These are phyloP conservation scores for Epinephelus fuscoguttatus DNA, from an alignment of 2,113 vertebrate genomes.

Conservation along the genomic window DNA sequence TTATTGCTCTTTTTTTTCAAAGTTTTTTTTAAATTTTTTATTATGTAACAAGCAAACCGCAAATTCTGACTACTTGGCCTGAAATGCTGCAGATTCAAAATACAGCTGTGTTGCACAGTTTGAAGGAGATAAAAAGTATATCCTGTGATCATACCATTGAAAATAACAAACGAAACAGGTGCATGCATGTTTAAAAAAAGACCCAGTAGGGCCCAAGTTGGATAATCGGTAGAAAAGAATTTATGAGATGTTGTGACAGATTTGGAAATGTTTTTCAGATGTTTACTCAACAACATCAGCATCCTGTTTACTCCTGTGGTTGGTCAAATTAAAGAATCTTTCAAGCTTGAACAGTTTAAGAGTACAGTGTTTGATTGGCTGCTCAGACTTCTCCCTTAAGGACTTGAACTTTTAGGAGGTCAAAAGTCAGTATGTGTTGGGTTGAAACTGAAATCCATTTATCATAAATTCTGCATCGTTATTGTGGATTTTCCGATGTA, in stretches of 20 bases:
- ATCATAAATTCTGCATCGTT: constrained; percentile 26
- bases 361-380: background rate
- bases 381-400: background rate
- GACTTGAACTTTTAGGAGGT: constrained; percentile 5
- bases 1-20: no score
- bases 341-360: background rate
- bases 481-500: background rate
- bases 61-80: background rate
- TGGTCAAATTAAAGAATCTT: background rate
- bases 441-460: constrained; percentile 29
- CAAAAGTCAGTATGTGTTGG: constrained; percentile 4
- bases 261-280: constrained; percentile 11
- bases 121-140: background rate
- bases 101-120: constrained; percentile 1
- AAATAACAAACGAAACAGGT: constrained; percentile 2
- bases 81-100: background rate
- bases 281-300: background rate
- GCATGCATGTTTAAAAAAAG: background rate
- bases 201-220: background rate
- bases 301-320: background rate
- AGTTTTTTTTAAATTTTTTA: no score
- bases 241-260: no score
- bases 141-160: background rate
- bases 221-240: background rate
- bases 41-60: constrained; percentile 7